A percentile compares a stretch with the other conserved stretches of the same genome.
Conservation (phyloP, 2,113 vertebrate genomes). For the Ciconia maguari region DNA sequence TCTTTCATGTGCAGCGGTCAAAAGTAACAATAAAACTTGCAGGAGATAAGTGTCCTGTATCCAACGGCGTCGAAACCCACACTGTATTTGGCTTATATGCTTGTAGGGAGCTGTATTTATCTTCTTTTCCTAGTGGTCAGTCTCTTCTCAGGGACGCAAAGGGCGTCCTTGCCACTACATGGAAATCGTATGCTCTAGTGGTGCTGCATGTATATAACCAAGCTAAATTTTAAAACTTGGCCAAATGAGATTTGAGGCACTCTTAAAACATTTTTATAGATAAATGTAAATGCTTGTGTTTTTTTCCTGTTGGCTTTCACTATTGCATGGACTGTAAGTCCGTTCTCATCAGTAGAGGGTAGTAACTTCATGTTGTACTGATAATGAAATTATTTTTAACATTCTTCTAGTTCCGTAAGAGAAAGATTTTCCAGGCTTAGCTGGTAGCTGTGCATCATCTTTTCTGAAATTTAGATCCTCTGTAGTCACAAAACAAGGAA, state of each 20-base stretch:
- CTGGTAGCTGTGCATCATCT: background rate
- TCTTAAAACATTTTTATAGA: accelerated
- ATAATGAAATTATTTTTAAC: background rate
- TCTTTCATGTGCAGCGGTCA: background rate
- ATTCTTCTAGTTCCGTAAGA: background rate
- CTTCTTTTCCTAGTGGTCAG: background rate
- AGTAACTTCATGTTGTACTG: background rate
- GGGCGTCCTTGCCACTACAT: accelerated
- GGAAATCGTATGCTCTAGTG: accelerated
- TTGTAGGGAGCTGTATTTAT: background rate
- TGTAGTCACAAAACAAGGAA: background rate
- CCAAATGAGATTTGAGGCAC: background rate
- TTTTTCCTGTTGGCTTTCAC: background rate
- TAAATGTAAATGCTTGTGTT: background rate
- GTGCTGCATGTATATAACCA: accelerated
- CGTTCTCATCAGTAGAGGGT: background rate
- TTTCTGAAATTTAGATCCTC: background rate
- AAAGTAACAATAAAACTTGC: background rate
- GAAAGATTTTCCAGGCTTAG: background rate
- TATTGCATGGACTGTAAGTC: background rate
- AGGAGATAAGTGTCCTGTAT: background rate
- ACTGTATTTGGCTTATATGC: background rate
- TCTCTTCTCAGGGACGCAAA: background rate
- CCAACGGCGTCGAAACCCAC: accelerated
- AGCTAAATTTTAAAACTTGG: accelerated